Conservation (phyloP, 2,888 invertebrate species). For the Dynastes grantii region DNA sequence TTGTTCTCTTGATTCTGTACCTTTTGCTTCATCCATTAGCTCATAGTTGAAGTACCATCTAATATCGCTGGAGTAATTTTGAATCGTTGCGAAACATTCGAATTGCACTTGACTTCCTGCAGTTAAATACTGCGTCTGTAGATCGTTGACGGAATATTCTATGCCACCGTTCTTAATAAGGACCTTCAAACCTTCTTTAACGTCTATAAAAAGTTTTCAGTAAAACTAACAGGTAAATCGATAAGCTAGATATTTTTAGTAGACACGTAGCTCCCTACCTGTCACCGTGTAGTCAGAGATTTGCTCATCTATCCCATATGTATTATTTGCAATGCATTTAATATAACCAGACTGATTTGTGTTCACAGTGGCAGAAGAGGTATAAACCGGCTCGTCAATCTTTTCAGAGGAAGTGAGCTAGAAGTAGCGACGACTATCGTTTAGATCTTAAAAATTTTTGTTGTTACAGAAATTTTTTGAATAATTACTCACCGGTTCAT, state of each 20-base stretch:
- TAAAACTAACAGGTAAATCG: no score
- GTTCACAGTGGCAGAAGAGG: conserved; percentile 68
- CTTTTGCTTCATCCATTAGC: no score
- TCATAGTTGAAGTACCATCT: background rate
- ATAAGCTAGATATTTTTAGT: no score
- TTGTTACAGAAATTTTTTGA: background rate
- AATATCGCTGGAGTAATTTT: background rate
- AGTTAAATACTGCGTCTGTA: background rate
- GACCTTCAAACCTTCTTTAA: no score
- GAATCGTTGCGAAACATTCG: background rate
- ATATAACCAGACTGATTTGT: conserved; percentile 69
- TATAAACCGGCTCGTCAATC: conserved; percentile 58
- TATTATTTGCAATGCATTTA: conserved; percentile 70
- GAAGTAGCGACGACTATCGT: background rate
- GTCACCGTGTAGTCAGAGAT: conserved; percentile 57
- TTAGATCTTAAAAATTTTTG: no score
- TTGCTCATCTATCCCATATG: conserved; percentile 62
- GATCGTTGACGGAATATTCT: background rate
- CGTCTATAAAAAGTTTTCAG: no score
- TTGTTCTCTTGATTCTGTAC: no score
- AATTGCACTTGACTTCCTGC: background rate
- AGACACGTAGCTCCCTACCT: conserved; percentile 54
- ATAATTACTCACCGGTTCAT: conserved; percentile 58
- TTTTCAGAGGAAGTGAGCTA: conserved; percentile 45
- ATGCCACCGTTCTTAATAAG: background rate